Evolutionary conservation across 2,888 invertebrate species (phyloP).

Genomic region (Odontocerum albicorne): DNA sequence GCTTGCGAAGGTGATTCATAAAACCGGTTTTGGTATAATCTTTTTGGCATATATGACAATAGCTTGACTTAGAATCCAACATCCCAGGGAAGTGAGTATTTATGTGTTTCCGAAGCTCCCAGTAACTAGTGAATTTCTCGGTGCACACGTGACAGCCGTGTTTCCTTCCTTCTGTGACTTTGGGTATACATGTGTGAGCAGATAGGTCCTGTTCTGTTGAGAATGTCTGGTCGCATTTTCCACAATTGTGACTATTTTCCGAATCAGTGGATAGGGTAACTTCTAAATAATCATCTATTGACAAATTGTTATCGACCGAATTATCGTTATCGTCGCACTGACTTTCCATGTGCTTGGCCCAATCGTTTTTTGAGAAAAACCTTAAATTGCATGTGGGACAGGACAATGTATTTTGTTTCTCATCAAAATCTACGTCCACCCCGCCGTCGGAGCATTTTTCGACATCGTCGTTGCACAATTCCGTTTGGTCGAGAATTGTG

Average conservation of each 20-base stretch:
- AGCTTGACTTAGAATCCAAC: constrained; percentile 57
- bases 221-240: constrained; percentile 56
- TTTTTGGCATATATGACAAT: constrained; percentile 58
- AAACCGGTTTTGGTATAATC: constrained; percentile 59
- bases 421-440: constrained; percentile 50
- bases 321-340: constrained; percentile 53
- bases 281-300: constrained; percentile 57
- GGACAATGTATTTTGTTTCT: constrained; percentile 37
- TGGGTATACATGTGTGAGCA: constrained; percentile 52
- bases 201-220: constrained; percentile 51
- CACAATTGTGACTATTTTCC: constrained; percentile 56
- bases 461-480: constrained; percentile 18
- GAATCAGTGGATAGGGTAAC: constrained; percentile 57
- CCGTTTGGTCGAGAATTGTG: constrained; percentile 12
- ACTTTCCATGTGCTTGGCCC: constrained; percentile 44
- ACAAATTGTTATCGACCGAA: constrained; percentile 56
- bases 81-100: constrained; percentile 57
- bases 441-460: constrained; percentile 43
- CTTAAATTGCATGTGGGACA: constrained; percentile 31
- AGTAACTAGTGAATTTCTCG: constrained; percentile 56
- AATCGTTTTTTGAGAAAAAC: constrained; percentile 24
- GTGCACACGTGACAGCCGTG: constrained; percentile 57
- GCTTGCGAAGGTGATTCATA: constrained; percentile 57
- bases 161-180: constrained; percentile 54
- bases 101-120: constrained; percentile 56